These are phyloP conservation scores for Colinus virginianus DNA, from an alignment of 2,113 vertebrate genomes.

Conservation along the genomic window DNA sequence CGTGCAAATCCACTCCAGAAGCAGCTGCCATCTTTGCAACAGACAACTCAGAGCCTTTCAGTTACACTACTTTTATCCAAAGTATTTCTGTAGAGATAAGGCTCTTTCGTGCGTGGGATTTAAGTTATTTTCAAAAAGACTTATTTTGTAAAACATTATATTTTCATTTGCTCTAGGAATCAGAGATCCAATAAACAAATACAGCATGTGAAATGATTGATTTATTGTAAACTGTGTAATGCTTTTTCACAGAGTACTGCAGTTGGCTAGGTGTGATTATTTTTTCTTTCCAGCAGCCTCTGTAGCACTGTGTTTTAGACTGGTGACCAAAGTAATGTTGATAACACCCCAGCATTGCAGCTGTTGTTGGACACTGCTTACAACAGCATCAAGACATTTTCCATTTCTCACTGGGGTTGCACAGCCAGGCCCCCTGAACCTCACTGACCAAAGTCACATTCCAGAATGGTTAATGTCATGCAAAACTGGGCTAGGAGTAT, in stretches of 20 bases:
- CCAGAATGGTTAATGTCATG: rapidly evolving
- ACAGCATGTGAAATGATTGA: neutral
- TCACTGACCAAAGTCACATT: neutral
- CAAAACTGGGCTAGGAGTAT: neutral
- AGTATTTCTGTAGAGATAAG: neutral
- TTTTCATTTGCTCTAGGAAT: neutral
- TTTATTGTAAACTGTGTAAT: no score
- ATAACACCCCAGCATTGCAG: neutral
- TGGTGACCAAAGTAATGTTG: neutral
- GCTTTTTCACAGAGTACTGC: neutral
- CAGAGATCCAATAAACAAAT: neutral
- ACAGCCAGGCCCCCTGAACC: neutral
- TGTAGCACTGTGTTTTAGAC: neutral
- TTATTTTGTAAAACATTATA: rapidly evolving
- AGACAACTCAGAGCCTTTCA: neutral
- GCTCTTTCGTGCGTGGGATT: neutral
- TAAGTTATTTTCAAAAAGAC: neutral
- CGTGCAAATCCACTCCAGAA: neutral
- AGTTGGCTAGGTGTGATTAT: neutral
- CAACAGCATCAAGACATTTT: neutral
- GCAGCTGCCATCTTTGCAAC: neutral
- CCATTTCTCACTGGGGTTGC: neutral
- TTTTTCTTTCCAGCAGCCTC: neutral
- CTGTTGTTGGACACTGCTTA: neutral
- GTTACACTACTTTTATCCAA: neutral